A percentile compares a stretch with the other conserved stretches of the same genome.
Evolutionary conservation across 2,113 vertebrate species (phyloP).

Genomic region (Lipophrys pholis): DNA sequence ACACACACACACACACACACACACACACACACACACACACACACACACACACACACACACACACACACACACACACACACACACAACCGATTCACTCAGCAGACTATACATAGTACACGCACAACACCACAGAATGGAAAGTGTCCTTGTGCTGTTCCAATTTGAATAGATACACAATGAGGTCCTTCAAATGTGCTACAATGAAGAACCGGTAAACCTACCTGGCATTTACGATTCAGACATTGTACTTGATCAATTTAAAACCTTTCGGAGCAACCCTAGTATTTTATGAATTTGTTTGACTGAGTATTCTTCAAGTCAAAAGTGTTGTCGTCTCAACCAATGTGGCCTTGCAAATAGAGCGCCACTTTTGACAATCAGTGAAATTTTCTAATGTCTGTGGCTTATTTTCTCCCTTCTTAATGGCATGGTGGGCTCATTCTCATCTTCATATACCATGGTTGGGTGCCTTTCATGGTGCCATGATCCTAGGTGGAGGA

Average conservation of each 20-base stretch:
- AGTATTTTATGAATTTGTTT: constrained; percentile 22
- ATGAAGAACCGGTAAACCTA: constrained; percentile 38
- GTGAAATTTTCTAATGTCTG: constrained; percentile 22
- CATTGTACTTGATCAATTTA: constrained; percentile 9
- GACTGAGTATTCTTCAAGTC: constrained; percentile 20
- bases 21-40: too few relatives aligned
- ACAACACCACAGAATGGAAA: constrained; percentile 19
- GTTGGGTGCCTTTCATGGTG: constrained; percentile 64
- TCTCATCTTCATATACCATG: constrained; percentile 61
- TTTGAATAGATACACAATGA: constrained; percentile 38
- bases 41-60: too few relatives aligned
- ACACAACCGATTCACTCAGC: constrained; percentile 8
- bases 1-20: too few relatives aligned
- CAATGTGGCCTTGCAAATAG: constrained; percentile 12
- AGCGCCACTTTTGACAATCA: constrained; percentile 30
- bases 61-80: not conserved
- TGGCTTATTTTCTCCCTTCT: constrained; percentile 26
- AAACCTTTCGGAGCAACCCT: constrained; percentile 3
- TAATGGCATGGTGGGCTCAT: constrained; percentile 27
- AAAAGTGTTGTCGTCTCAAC: constrained; percentile 16
- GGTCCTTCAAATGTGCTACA: constrained; percentile 36
- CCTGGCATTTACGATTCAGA: constrained; percentile 28
- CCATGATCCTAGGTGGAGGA: constrained; percentile 70
- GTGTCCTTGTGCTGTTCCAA: constrained; percentile 24
- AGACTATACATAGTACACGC: constrained; percentile 41